Conservation (phyloP, 2,888 invertebrate species). For the Caenorhabditis sulstoni region DNA sequence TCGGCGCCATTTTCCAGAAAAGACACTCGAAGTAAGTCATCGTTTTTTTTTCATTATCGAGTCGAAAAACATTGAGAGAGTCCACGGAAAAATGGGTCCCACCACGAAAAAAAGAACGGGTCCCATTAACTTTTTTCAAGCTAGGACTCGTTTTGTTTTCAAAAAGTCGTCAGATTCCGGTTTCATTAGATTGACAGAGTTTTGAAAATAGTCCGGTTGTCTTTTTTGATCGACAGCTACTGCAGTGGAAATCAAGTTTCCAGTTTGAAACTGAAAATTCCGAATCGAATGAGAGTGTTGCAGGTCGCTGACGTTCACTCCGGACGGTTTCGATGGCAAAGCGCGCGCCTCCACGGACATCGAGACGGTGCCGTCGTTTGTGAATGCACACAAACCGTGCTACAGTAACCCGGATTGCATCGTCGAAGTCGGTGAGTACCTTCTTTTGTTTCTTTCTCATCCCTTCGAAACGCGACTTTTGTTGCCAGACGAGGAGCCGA, state of each 20-base stretch:
- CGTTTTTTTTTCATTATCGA: too few species aligned
- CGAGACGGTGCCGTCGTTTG: conserved; percentile 26
- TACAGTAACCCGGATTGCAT: conserved; percentile 56
- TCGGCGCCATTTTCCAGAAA: conserved; percentile 52
- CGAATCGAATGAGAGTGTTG: background rate
- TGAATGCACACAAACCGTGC: conserved; percentile 31
- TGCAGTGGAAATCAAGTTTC: background rate
- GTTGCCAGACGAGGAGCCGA: conserved; percentile 42
- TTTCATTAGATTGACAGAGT: too few species aligned
- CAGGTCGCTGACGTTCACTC: conserved; percentile 24
- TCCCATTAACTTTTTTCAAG: too few species aligned
- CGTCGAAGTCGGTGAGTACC: conserved; percentile 53
- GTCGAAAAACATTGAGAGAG: too few species aligned
- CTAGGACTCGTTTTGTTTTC: too few species aligned
- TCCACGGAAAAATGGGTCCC: too few species aligned
- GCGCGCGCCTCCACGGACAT: conserved; percentile 50
- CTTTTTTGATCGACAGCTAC: too few species aligned
- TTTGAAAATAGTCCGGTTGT: too few species aligned
- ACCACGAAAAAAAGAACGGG: too few species aligned
- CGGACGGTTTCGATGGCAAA: conserved; percentile 41
- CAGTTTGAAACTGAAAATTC: too few species aligned
- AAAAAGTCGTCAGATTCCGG: too few species aligned
- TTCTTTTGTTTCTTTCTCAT: too few species aligned
- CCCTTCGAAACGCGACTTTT: background rate
- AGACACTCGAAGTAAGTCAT: conserved; percentile 47